A percentile compares a stretch with the other conserved stretches of the same genome.
phyloP scores from a whole-genome alignment of 2,888 invertebrate genomes.

The Melipona beecheii region DNA sequence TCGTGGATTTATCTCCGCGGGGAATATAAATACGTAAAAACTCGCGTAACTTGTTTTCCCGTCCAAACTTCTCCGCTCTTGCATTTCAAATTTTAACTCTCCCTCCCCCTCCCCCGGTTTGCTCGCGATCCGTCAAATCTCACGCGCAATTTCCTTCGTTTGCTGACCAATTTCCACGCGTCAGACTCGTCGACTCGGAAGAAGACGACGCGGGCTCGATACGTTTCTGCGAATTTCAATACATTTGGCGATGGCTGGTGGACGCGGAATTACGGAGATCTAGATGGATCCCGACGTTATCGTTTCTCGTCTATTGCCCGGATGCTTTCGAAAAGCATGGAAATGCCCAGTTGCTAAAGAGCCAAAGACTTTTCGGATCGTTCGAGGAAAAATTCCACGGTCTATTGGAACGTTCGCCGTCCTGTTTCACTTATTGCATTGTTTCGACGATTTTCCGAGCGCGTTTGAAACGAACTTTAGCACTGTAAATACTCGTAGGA shows the following conservation, averaged over 20 bases:
- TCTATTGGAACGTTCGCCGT: not conserved
- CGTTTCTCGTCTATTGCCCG: not conserved
- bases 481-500: too few species aligned
- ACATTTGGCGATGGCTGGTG: not conserved
- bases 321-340: not conserved
- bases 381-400: not conserved
- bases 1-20: too few species aligned
- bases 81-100: slow-evolving; percentile 1
- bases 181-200: slow-evolving; percentile 10
- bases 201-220: not conserved
- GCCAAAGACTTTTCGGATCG: not conserved
- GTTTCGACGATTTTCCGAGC: not conserved
- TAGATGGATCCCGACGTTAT: slow-evolving; percentile 23
- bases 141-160: slow-evolving; percentile 16
- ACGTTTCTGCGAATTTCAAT: slow-evolving; percentile 58
- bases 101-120: too few species aligned
- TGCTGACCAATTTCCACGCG: not conserved
- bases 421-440: not conserved
- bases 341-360: not conserved
- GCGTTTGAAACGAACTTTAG: too few species aligned
- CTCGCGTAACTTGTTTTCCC: slow-evolving; percentile 2
- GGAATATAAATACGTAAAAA: too few species aligned
- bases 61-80: not conserved
- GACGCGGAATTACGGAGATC: slow-evolving; percentile 27
- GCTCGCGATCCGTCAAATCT: not conserved